Evolutionary conservation across 2,113 vertebrate genomes (phyloP).

Genomic region (Cardinalis cardinalis): DNA sequence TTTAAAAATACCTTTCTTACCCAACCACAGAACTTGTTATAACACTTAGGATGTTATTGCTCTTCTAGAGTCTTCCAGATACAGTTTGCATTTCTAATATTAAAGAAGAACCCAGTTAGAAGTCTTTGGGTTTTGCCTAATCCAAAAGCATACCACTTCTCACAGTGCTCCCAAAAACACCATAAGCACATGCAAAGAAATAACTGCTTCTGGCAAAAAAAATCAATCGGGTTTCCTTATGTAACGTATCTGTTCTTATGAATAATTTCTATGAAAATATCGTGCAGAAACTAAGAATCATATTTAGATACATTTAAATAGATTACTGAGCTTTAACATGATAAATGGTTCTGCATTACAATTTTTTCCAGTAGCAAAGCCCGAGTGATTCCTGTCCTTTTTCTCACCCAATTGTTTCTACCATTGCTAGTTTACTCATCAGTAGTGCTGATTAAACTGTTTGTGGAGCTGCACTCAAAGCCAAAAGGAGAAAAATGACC

Average conservation of each 20-base stretch:
- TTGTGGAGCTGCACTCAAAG: neutral
- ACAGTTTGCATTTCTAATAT: neutral
- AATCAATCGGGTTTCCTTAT: neutral
- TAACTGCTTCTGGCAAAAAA: neutral
- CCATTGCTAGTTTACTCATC: neutral
- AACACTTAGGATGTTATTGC: neutral
- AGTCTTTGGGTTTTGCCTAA: neutral
- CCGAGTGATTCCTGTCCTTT: neutral
- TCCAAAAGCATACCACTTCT: neutral
- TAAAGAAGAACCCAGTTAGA: neutral
- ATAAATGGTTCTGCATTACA: neutral
- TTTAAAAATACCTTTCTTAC: neutral
- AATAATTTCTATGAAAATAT: neutral
- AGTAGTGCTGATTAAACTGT: neutral
- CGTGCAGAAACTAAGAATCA: neutral
- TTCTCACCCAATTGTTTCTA: neutral
- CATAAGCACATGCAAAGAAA: neutral
- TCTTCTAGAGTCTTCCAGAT: neutral
- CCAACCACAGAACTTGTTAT: neutral
- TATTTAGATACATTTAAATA: neutral
- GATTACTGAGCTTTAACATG: neutral
- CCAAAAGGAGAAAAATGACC: neutral
- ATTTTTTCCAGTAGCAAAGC: neutral
- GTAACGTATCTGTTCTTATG: neutral
- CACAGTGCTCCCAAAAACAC: neutral